These are phyloP conservation scores for Anguilla pacifica DNA, from an alignment of 2,797 vertebrate species.

Conservation along the genomic window DNA sequence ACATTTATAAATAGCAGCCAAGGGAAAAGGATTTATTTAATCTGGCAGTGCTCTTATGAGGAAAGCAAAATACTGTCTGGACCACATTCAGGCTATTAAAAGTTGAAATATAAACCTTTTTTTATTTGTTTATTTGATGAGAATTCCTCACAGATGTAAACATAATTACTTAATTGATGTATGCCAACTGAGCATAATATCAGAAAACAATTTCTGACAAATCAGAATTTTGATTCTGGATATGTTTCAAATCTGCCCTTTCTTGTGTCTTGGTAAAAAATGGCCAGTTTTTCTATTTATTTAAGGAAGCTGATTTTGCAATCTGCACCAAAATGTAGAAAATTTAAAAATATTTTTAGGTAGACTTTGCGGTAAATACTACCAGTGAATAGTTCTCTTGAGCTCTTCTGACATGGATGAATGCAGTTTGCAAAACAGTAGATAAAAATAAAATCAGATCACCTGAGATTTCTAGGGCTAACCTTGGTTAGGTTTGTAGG, in stretches of 20 bases:
- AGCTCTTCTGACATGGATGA: too few relatives aligned
- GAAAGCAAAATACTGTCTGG: slow-evolving; percentile 8
- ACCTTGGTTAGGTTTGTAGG: too few relatives aligned
- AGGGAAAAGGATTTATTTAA: background rate
- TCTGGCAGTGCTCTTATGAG: background rate
- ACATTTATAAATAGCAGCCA: background rate
- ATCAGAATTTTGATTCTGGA: slow-evolving; percentile 25
- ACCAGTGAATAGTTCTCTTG: too few relatives aligned
- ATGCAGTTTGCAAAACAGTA: too few relatives aligned
- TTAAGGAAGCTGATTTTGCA: slow-evolving; percentile 5
- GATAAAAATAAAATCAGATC: too few relatives aligned
- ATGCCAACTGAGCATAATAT: slow-evolving; percentile 18
- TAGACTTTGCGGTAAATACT: background rate
- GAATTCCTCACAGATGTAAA: slow-evolving; percentile 8
- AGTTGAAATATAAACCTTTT: slow-evolving; percentile 19
- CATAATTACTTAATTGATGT: slow-evolving; percentile 29
- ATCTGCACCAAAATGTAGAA: background rate
- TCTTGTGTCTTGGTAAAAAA: background rate
- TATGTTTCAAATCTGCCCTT: background rate
- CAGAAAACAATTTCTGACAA: slow-evolving; percentile 25
- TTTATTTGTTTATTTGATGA: slow-evolving; percentile 18
- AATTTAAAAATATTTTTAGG: background rate
- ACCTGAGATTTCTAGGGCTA: too few relatives aligned
- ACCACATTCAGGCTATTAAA: slow-evolving; percentile 3
- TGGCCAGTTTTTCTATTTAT: too few relatives aligned